Percentiles rank a stretch among this genome's conserved stretches.
phyloP scores from a whole-genome alignment of 64 coral and sea anemone genomes.

The Montipora efflorescens region DNA sequence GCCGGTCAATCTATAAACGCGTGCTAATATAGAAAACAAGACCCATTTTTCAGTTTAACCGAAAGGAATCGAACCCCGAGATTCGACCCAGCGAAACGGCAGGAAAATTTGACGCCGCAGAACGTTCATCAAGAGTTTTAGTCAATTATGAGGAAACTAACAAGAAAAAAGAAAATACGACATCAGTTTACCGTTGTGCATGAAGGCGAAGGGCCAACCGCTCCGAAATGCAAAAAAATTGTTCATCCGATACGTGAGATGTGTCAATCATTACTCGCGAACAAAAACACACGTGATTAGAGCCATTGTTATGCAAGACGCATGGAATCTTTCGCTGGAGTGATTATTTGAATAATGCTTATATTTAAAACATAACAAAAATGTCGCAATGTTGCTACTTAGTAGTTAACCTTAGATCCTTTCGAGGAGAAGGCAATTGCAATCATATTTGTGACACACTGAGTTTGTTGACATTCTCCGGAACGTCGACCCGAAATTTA shows the following conservation, averaged over 20 bases:
- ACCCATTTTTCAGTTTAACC: conserved; percentile 40
- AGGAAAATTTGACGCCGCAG: conserved; percentile 25
- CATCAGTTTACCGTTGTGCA: conserved; percentile 31
- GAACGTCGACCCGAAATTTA: conserved; percentile 29
- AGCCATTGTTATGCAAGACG: conserved; percentile 46
- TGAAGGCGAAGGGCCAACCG: conserved; percentile 15
- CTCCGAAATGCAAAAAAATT: conserved; percentile 63
- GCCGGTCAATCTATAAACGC: conserved; percentile 16
- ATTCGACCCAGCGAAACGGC: conserved; percentile 26
- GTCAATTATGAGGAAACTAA: neutral
- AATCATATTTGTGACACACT: too few relatives aligned
- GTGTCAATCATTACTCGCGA: conserved; percentile 50
- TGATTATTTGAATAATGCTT: conserved; percentile 50
- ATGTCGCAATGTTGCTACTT: conserved; percentile 21
- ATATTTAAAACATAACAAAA: conserved; percentile 27
- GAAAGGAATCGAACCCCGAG: conserved; percentile 25
- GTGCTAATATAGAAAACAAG: conserved; percentile 62
- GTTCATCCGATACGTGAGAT: conserved; percentile 53
- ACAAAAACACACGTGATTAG: conserved; percentile 59
- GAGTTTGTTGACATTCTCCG: neutral
- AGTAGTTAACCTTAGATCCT: neutral
- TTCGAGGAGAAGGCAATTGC: neutral
- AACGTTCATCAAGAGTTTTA: conserved; percentile 43
- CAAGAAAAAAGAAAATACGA: conserved; percentile 26
- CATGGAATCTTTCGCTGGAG: conserved; percentile 35